Evolutionary conservation across 1,140 invertebrate species (phyloP).

Genomic region (Chrysoperla carnea): DNA sequence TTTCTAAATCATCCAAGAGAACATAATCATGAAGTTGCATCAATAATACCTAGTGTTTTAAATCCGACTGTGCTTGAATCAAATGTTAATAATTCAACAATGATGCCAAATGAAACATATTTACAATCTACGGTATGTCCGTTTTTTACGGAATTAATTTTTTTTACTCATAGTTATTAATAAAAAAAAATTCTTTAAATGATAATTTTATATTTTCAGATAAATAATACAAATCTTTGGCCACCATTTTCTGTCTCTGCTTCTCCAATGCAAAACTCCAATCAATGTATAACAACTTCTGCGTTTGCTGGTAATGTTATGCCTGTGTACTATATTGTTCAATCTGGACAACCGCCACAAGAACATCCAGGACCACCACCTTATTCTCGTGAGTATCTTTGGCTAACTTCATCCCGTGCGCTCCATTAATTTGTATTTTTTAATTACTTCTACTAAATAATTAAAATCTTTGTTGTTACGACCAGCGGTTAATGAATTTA

Average conservation of each 20-base stretch:
- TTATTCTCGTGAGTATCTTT: background rate
- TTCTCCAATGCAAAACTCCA: conserved; percentile 19
- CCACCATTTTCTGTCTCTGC: conserved; percentile 34
- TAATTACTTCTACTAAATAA: too few relatives aligned
- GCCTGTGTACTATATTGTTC: conserved; percentile 40
- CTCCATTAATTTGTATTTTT: conserved; percentile 14
- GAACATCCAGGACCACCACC: conserved; percentile 13
- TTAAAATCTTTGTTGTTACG: too few relatives aligned
- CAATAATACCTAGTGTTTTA: too few relatives aligned
- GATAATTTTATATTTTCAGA: conserved; percentile 7
- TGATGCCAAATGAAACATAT: too few relatives aligned
- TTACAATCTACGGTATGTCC: too few relatives aligned
- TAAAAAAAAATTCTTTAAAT: too few relatives aligned
- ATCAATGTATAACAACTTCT: conserved; percentile 14
- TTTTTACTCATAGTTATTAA: too few relatives aligned
- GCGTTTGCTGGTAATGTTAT: conserved; percentile 23
- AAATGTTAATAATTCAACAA: too few relatives aligned
- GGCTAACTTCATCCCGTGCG: background rate
- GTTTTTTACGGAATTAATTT: too few relatives aligned
- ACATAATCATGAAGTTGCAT: too few relatives aligned
- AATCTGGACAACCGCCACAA: conserved; percentile 11
- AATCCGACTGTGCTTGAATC: too few relatives aligned
- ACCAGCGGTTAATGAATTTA: too few relatives aligned
- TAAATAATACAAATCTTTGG: conserved; percentile 32
- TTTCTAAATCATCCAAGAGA: conserved; percentile 1